phyloP scores from a whole-genome alignment of 2,113 vertebrate species.

The Ochotona princeps region DNA sequence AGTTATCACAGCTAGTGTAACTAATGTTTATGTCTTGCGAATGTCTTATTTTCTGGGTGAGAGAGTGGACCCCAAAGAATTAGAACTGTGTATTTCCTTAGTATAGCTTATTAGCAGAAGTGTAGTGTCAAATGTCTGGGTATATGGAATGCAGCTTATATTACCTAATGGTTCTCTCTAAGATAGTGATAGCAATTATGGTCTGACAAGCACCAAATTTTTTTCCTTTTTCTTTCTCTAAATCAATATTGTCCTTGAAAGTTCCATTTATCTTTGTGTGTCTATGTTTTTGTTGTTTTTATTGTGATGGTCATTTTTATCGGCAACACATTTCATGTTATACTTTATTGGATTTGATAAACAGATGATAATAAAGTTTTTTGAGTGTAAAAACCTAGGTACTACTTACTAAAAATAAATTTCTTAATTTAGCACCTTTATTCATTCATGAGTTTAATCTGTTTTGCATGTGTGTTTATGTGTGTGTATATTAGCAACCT shows the following conservation, averaged over 20 bases:
- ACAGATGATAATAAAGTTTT: neutral
- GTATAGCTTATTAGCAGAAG: neutral
- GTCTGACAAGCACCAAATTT: neutral
- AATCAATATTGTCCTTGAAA: slow-evolving; percentile 6
- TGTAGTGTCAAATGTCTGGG: neutral
- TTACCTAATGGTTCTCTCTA: neutral
- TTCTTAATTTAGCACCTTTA: neutral
- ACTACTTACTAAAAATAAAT: slow-evolving; percentile 4
- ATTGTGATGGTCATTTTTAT: neutral
- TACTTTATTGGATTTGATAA: neutral
- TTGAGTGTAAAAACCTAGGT: neutral
- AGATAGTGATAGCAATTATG: neutral
- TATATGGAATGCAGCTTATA: neutral
- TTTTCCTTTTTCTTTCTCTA: neutral
- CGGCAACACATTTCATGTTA: neutral
- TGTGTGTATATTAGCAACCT: neutral
- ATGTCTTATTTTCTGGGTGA: neutral
- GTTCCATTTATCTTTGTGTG: neutral
- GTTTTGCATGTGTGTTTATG: neutral
- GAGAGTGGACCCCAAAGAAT: neutral
- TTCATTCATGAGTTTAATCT: neutral
- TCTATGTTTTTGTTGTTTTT: neutral
- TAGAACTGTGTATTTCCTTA: neutral
- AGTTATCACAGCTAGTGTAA: neutral
- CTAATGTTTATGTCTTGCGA: neutral